Conservation (phyloP, 2,797 vertebrate species). For the Enteromius mattozi region DNA sequence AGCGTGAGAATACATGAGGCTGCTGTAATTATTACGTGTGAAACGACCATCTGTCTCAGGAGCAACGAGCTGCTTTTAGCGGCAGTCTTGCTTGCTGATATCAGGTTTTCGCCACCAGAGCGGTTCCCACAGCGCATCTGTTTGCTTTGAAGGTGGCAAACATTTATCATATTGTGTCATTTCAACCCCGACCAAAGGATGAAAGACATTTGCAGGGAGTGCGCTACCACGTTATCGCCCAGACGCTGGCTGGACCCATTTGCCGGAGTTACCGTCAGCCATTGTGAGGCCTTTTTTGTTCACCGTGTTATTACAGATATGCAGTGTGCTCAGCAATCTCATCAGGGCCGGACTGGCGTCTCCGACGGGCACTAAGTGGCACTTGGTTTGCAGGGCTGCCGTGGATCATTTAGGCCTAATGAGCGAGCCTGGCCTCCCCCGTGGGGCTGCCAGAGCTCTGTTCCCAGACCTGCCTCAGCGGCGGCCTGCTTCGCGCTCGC, state of each 20-base stretch:
- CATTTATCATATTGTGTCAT: constrained; percentile 39
- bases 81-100: constrained; percentile 30
- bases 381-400: constrained; percentile 86
- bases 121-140: constrained; percentile 43
- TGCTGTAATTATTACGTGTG: constrained; percentile 58
- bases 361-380: constrained; percentile 83
- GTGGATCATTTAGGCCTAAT: constrained; percentile 85
- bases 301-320: constrained; percentile 67
- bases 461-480: constrained; percentile 75
- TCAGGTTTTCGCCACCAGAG: constrained; percentile 51
- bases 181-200: constrained; percentile 14
- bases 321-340: constrained; percentile 77
- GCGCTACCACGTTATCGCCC: constrained; percentile 25
- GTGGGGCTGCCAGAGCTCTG: constrained; percentile 73
- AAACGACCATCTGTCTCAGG: constrained; percentile 63
- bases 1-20: constrained; percentile 56
- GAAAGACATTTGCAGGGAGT: constrained; percentile 48
- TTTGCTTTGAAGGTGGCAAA: constrained; percentile 53
- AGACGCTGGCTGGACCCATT: constrained; percentile 37
- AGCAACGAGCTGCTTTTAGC: constrained; percentile 54
- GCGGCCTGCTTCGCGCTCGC: constrained; percentile 54
- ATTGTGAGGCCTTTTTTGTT: constrained; percentile 76
- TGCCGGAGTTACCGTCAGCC: constrained; percentile 42
- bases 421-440: constrained; percentile 81
- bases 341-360: constrained; percentile 76